Evolutionary conservation across 2,888 invertebrate genomes (phyloP), one percentile per base, ranked within the genome.

Genomic region (Euspilapteryx auroguttella): DNA sequence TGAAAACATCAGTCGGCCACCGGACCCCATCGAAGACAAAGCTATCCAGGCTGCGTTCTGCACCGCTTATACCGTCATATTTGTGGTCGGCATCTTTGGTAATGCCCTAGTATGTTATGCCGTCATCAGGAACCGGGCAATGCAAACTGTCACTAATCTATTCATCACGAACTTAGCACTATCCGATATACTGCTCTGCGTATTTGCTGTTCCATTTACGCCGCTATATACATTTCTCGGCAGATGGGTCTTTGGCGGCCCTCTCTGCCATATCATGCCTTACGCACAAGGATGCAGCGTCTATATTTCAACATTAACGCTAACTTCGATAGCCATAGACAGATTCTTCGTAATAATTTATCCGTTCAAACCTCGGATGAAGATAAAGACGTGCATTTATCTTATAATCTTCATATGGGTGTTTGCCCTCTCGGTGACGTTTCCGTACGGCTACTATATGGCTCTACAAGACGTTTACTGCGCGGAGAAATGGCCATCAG

Each of bases 101-200:
- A 92, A 92, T 49, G 82, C 83, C n/a, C 66, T 94, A 30, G 93
- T 94, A 28, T 89, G 90, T 45, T 92, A 86, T 55, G 91, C 92
- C 6, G 93, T 94, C 8, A 81, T 85, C 33, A 79, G 88, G 25
- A 93, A 92, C 57, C 83, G 85, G 44, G 83, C 87, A 35, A 94
- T 94, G 93, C 93, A 92, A 66, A 91, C 92, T 0, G 93, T 94
- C 37, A 94, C 94, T 36, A 94, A 94, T 66, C 80, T 91, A 34
- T 94, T 94, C 73, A 94, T 94, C 63, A 87, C 89, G 43, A 94
- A 94, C 63, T 76, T 94, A 40, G 94, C 94, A 14, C 69, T 93
- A 37, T 89, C 91, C 24, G 94, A 94, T 57, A 86, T 94, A 38
- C 68, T 94, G 28, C 80, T 94, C 38, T 92, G 92, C 54, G 79